A percentile compares a stretch with the other conserved stretches of the same genome.
These are phyloP conservation scores for Hypomesus transpacificus DNA, from an alignment of 2,113 vertebrate genomes.

Conservation along the genomic window DNA sequence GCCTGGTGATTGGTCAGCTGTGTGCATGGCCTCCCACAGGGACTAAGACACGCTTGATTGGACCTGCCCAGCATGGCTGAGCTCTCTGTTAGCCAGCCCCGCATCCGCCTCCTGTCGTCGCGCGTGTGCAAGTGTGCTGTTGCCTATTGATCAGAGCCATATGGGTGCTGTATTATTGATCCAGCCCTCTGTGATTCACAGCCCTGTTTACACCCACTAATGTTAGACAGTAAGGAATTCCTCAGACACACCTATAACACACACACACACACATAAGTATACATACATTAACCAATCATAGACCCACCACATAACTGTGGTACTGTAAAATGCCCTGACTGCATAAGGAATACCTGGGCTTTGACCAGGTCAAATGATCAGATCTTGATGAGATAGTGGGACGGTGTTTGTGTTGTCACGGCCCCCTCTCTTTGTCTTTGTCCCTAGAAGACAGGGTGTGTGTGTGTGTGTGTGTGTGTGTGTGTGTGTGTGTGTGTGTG, in stretches of 20 bases:
- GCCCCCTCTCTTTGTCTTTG: conserved; percentile 1
- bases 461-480: not conserved
- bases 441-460: not conserved
- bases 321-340: not conserved
- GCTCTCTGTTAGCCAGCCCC: conserved; percentile 50
- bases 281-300: conserved; percentile 4
- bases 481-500: not conserved
- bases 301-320: conserved; percentile 7
- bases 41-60: conserved; percentile 57
- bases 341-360: not conserved
- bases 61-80: conserved; percentile 51
- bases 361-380: conserved; percentile 3
- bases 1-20: conserved; percentile 60
- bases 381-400: not conserved
- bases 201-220: conserved; percentile 8
- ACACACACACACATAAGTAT: conserved; percentile 8
- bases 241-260: not conserved
- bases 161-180: conserved; percentile 61
- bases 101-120: conserved; percentile 51
- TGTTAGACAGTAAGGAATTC: conserved; percentile 12
- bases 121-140: not conserved
- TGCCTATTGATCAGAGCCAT: conserved; percentile 48
- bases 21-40: conserved; percentile 57
- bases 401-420: not conserved
- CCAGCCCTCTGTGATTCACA: conserved; percentile 43